Evolutionary conservation across 2,113 vertebrate genomes (phyloP).

Genomic region (cat (Felis catus)): DNA sequence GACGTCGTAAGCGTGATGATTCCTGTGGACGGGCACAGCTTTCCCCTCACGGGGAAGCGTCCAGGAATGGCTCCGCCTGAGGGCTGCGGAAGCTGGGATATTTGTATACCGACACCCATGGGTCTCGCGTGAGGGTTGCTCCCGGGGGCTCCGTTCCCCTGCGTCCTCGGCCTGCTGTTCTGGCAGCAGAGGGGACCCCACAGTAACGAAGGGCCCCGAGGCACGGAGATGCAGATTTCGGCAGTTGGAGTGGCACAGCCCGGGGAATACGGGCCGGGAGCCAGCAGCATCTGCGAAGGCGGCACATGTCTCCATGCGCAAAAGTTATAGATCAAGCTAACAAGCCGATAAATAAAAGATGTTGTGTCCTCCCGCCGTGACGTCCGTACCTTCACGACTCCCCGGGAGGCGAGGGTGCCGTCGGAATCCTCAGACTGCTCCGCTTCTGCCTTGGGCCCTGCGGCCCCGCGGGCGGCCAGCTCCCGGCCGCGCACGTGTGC

Average conservation of each 20-base stretch:
- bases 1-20: rapidly evolving
- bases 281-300: background rate
- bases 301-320: rapidly evolving
- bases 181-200: background rate
- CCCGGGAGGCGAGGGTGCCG: background rate
- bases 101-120: rapidly evolving
- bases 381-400: rapidly evolving
- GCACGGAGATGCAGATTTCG: rapidly evolving
- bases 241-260: background rate
- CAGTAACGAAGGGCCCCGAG: rapidly evolving
- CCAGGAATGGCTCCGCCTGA: rapidly evolving
- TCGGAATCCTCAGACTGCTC: background rate
- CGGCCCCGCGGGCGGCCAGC: rapidly evolving
- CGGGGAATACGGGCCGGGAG: rapidly evolving
- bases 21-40: rapidly evolving
- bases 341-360: background rate
- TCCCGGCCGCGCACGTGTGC: rapidly evolving
- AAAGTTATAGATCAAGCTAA: background rate
- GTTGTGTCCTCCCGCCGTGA: background rate
- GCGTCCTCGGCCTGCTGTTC: background rate
- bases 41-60: rapidly evolving
- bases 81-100: background rate
- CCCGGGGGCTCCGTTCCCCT: rapidly evolving
- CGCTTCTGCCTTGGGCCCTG: background rate
- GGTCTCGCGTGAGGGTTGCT: rapidly evolving